A percentile compares a stretch with the other conserved stretches of the same genome.
These are phyloP conservation scores for Lamprologus speciosus DNA, from an alignment of 2,113 vertebrate species.

Conservation along the genomic window DNA sequence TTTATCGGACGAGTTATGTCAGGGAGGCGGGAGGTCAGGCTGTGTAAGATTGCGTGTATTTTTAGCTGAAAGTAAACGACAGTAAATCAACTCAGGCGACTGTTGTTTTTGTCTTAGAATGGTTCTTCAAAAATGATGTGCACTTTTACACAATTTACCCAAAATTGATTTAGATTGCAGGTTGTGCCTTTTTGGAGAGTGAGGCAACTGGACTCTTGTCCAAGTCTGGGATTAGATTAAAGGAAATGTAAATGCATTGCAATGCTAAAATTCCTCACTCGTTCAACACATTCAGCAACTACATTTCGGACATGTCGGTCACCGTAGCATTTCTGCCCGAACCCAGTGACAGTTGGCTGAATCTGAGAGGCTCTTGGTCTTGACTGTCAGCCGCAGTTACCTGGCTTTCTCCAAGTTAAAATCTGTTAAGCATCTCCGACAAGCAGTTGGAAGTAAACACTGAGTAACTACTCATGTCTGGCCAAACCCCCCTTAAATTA, in stretches of 20 bases:
- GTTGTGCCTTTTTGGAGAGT: background rate
- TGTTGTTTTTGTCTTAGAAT: background rate
- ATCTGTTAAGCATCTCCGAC: conserved; percentile 50
- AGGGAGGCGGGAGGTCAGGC: background rate
- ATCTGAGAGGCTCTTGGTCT: conserved; percentile 12
- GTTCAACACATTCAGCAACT: background rate
- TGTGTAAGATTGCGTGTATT: conserved; percentile 27
- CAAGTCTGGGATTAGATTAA: background rate
- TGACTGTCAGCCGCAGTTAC: conserved; percentile 27
- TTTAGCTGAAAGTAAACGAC: conserved; percentile 15
- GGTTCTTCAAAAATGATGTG: conserved; percentile 28
- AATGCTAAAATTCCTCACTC: background rate
- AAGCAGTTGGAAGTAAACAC: conserved; percentile 54
- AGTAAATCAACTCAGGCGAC: conserved; percentile 38
- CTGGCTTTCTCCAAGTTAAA: conserved; percentile 33
- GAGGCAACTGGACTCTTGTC: background rate
- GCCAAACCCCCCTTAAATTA: conserved; percentile 9
- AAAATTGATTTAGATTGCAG: background rate
- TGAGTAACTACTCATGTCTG: conserved; percentile 41
- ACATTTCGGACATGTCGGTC: background rate
- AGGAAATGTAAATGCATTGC: background rate
- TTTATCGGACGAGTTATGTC: conserved; percentile 28
- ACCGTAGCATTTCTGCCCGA: background rate
- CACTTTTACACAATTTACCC: conserved; percentile 20
- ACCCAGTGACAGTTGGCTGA: background rate